Percentiles rank a stretch among this genome's conserved stretches.
Conservation (phyloP, 2,888 invertebrate species). For the Patella pellucida region DNA sequence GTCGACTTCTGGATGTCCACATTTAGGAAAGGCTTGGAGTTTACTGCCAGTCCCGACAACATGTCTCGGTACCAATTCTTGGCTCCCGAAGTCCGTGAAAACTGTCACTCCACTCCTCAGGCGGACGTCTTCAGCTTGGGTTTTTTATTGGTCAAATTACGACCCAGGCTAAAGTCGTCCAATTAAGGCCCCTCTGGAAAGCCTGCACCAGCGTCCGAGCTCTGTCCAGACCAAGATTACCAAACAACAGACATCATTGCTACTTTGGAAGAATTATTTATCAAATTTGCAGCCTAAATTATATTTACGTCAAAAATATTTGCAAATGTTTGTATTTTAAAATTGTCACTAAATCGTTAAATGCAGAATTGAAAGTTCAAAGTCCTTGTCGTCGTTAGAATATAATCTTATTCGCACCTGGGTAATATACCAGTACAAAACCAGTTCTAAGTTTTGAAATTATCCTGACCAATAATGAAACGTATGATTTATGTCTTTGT, state of each 20-base stretch:
- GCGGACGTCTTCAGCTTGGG: slow-evolving; percentile 36
- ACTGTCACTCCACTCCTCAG: slow-evolving; percentile 27
- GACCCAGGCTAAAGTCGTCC: not conserved
- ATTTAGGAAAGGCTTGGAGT: slow-evolving; percentile 35
- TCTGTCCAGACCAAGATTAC: not conserved
- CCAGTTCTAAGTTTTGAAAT: no score
- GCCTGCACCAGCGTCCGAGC: not conserved
- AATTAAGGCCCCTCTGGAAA: not conserved
- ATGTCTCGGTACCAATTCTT: slow-evolving; percentile 38
- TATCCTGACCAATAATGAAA: no score
- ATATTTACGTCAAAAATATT: no score
- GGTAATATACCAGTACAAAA: no score
- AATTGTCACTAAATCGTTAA: no score
- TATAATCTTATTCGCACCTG: no score
- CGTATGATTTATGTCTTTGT: no score
- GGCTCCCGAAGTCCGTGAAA: slow-evolving; percentile 33
- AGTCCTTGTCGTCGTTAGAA: no score
- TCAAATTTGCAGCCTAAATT: no score
- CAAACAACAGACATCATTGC: not conserved
- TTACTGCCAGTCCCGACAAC: slow-evolving; percentile 31
- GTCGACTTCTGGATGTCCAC: slow-evolving; percentile 39
- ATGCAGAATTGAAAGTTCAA: no score
- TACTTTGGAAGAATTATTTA: no score
- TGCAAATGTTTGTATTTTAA: no score
- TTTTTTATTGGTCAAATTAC: slow-evolving; percentile 26